Base-by-base conservation (phyloP, 2,113 vertebrate species). In the Cyrtonyx montezumae region DNA sequence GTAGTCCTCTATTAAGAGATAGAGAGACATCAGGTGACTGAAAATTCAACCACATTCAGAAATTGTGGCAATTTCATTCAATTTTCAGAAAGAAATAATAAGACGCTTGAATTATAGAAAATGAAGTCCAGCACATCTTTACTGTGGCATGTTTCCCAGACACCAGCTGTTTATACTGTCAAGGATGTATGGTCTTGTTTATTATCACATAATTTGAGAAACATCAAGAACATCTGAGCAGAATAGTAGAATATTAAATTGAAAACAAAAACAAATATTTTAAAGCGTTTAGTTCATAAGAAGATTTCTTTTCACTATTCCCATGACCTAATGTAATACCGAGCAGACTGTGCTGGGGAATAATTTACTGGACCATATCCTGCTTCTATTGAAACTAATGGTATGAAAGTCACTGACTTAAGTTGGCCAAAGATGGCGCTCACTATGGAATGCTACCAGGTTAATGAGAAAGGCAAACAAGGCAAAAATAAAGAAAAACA, bases 341-440 rank as follows among this genome's bases (percentile, higher is more conserved):
- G 58, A 91, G 61, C 46, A 91, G 80, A 53, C 16, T 6, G 5
- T 65, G 58, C 66, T 71, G 16, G 12, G 36, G n/a, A 16, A 88
- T 88, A 93, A 91, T 90, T 93, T 94, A 80, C 59, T 75, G 82
- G 75, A 91, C 46, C 32, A 77, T 73, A 80, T 93, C 46, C 82
- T 90, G 61, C 43, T 88, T 73, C 63, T 23, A 62, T 9, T 92
- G 63, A 89, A 90, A 84, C 89, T 36, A 92, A 83, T 76, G 62
- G 30, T 26, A 23, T 66, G 51, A 80, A 88, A 79, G 56, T 59
- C 59, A 63, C 26, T 88, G 88, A 86, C 0, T 1, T 82, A 63
- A 90, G 26, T 32, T 58, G 69, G n/a, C 22, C 46, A 43, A 76
- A 32, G 53, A 14, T 61, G 36, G 51, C 68, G 53, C 68, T 73